Base-by-base conservation (phyloP, 2,888 invertebrate genomes). In the Aphodius sticticus region DNA sequence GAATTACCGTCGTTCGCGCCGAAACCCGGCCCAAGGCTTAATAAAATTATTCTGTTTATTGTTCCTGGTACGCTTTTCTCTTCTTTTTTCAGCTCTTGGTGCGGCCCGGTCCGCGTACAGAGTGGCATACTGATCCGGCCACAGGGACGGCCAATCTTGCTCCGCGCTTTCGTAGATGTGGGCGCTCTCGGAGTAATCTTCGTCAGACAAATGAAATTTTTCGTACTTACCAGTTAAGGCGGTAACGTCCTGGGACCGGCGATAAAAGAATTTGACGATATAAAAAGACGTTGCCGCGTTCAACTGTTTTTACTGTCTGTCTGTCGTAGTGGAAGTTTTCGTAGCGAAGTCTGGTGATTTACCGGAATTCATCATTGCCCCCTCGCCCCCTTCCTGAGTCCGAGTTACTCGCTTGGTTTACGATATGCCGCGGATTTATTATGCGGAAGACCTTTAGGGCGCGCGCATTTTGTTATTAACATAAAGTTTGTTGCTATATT, bases 11-110 rank as follows among this genome's bases (percentile, higher is more conserved):
- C 78, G 78, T 77, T 78, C 76, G 76, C 80, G 36, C 72, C 71
- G 76, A 70, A 70, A 70, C 16, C 69, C 77, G 75, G 80, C 77
- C 71, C 71, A 77, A 74, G 69, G 78, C 78, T 76, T 78, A 76
- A 80, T 80, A 76, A 80, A 80, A 80, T 80, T 80, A 80, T 72
- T 76, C 76, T 78, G 78, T 80, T 80, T 80, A 80, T 78, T 78
- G 80, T 78, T 76, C 78, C 53, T 53, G 74, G 37, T 36, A 37
- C 74, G 74, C 37, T 74, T 74, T 12, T 37, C 74, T 74, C 36
- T 36, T 74, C 35, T 74, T 74, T 53, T 53, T 7, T 53, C 12
- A 5, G 53, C 53, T 2, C 53, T 53, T 53, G 2, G 53, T 5
- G 26, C 53, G 12, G 9, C 12, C 9, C 12, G 3, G 53, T 53